Percentiles rank a stretch among this genome's conserved stretches.
These are phyloP conservation scores for Pterocles gutturalis DNA, from an alignment of 2,113 vertebrate species.

Conservation along the genomic window DNA sequence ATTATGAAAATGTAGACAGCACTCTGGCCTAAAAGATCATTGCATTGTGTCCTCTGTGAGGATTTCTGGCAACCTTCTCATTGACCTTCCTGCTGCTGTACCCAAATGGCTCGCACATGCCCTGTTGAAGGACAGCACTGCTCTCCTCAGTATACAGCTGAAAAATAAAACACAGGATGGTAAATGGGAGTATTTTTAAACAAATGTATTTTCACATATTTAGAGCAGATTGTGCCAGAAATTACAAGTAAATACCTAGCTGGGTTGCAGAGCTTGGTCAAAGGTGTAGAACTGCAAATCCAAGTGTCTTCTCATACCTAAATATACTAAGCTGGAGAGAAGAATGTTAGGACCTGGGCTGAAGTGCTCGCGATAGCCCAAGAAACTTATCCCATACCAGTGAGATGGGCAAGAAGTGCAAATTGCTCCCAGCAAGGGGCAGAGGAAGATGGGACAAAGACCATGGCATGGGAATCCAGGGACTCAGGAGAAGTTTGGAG, in stretches of 20 bases:
- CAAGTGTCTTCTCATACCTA: background rate
- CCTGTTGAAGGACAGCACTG: accelerated
- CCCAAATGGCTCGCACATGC: background rate
- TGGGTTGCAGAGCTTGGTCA: background rate
- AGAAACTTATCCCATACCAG: background rate
- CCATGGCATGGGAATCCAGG: background rate
- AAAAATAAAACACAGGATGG: background rate
- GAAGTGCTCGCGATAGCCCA: background rate
- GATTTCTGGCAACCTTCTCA: background rate
- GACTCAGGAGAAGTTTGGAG: background rate
- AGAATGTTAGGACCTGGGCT: background rate
- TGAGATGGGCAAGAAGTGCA: background rate
- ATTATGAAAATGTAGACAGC: background rate
- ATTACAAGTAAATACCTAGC: background rate
- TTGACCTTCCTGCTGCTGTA: background rate
- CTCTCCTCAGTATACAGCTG: background rate
- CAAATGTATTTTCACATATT: accelerated
- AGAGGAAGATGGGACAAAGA: background rate
- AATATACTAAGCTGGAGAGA: background rate
- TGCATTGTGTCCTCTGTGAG: background rate
- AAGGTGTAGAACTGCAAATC: background rate
- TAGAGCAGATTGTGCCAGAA: background rate
- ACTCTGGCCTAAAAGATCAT: background rate
- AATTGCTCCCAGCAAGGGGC: background rate
- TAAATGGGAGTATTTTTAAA: background rate